phyloP scores from a whole-genome alignment of 1,140 invertebrate genomes.

The Polypedilum pembai region DNA sequence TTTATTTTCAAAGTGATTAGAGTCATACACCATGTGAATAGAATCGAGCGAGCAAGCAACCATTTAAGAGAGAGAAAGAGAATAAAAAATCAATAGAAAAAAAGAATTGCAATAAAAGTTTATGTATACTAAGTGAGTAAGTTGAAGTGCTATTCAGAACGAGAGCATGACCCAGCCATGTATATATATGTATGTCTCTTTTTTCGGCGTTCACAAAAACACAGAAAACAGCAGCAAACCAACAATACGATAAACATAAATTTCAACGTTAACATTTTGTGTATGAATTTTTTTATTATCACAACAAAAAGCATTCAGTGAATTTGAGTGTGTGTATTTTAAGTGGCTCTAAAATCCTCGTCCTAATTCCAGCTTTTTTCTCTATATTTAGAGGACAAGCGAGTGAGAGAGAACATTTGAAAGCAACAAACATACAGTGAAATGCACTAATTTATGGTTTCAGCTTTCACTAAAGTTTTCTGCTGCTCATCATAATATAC shows the following conservation, averaged over 20 bases:
- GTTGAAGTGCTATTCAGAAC: background rate
- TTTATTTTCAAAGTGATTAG: slow-evolving; percentile 24
- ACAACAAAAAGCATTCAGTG: background rate
- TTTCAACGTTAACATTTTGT: slow-evolving; percentile 5
- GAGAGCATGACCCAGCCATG: background rate
- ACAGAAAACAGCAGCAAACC: slow-evolving; percentile 8
- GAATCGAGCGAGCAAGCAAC: background rate
- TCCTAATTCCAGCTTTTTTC: background rate
- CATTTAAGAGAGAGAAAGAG: background rate
- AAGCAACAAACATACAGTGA: background rate
- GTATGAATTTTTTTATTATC: background rate
- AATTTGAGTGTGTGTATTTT: slow-evolving; percentile 20
- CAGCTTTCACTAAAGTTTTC: background rate
- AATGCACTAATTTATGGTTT: background rate
- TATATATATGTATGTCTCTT: background rate
- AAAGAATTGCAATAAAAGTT: slow-evolving; percentile 11
- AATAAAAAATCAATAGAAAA: background rate
- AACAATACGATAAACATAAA: slow-evolving; percentile 23
- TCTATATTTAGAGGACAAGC: background rate
- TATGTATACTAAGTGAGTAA: slow-evolving; percentile 11
- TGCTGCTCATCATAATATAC: background rate
- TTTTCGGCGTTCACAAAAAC: background rate
- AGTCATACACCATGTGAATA: background rate
- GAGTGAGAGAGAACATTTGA: background rate
- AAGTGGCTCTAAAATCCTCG: slow-evolving; percentile 5